Percentiles rank a stretch among this genome's conserved stretches.
These are phyloP conservation scores for Xanthia icteritia DNA, from an alignment of 2,888 invertebrate species.

Conservation along the genomic window DNA sequence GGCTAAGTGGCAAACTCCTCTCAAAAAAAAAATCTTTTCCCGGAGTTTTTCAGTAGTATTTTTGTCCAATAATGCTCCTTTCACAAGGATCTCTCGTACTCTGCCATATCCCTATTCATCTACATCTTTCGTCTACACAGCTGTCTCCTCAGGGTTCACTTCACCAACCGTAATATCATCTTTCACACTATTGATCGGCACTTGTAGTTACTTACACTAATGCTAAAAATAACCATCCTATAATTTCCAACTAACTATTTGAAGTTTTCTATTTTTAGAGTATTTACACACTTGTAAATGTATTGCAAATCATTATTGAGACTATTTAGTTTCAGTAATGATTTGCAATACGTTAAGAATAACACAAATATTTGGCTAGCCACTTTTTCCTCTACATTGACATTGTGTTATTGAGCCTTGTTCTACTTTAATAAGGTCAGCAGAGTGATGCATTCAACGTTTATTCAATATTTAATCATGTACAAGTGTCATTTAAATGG, in stretches of 20 bases:
- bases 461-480: constrained; percentile 14
- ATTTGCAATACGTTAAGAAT: constrained; percentile 3
- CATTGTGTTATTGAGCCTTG: constrained; percentile 53
- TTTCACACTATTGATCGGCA: neutral
- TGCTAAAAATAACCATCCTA: neutral
- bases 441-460: constrained; percentile 35
- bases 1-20: neutral
- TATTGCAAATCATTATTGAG: too few species aligned
- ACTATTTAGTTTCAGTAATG: neutral
- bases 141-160: neutral
- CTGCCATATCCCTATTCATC: neutral
- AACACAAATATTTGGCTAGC: constrained; percentile 35
- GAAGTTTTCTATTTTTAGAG: neutral
- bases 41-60: too few species aligned
- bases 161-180: neutral
- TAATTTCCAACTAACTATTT: neutral
- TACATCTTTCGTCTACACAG: neutral
- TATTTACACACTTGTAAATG: too few species aligned
- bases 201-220: neutral
- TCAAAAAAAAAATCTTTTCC: too few species aligned
- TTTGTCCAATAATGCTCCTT: neutral
- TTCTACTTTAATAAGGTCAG: constrained; percentile 51
- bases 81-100: neutral
- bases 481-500: neutral
- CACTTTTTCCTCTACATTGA: constrained; percentile 52